phyloP scores from a whole-genome alignment of 1,140 invertebrate species.

The Zophobas morio region DNA sequence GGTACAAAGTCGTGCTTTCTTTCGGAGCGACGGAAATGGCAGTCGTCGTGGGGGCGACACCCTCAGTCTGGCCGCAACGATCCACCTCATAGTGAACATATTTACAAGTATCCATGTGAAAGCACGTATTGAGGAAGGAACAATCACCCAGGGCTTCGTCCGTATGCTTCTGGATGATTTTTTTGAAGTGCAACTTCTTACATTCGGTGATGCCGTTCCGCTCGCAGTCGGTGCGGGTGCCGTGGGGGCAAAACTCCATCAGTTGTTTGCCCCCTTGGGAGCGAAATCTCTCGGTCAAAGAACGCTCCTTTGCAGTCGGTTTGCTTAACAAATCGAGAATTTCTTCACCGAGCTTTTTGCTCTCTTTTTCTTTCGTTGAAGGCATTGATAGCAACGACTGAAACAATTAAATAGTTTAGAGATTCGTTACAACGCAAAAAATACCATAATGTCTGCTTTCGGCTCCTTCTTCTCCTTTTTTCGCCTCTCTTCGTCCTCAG shows the following conservation, averaged over 20 bases:
- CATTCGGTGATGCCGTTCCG: slow-evolving; percentile 77
- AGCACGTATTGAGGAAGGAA: slow-evolving; percentile 98
- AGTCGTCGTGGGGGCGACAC: slow-evolving; percentile 49
- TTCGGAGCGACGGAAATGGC: slow-evolving; percentile 60
- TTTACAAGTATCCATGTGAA: slow-evolving; percentile 99
- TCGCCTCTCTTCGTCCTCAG: slow-evolving; percentile 64
- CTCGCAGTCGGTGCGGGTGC: slow-evolving; percentile 91
- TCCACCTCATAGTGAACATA: slow-evolving; percentile 97
- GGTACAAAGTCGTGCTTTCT: slow-evolving; percentile 81
- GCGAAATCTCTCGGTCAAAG: slow-evolving; percentile 93
- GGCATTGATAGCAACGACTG: slow-evolving; percentile 93
- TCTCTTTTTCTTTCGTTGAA: slow-evolving; percentile 95
- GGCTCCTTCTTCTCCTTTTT: slow-evolving; percentile 67
- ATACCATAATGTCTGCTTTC: slow-evolving; percentile 78
- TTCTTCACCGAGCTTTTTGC: slow-evolving; percentile 96
- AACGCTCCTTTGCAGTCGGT: slow-evolving; percentile 96
- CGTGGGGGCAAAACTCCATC: slow-evolving; percentile 97
- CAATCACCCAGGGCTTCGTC: slow-evolving; percentile 97
- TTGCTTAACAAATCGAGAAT: slow-evolving; percentile 95
- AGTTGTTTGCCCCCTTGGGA: slow-evolving; percentile 95
- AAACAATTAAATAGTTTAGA: slow-evolving; percentile 56
- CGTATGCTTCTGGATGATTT: slow-evolving; percentile 97
- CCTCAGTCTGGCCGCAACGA: slow-evolving; percentile 64
- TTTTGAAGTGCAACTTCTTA: slow-evolving; percentile 95
- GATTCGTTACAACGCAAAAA: neutral